Base-by-base conservation (phyloP, 2,113 vertebrate genomes). In the Hiodon alosoides region DNA sequence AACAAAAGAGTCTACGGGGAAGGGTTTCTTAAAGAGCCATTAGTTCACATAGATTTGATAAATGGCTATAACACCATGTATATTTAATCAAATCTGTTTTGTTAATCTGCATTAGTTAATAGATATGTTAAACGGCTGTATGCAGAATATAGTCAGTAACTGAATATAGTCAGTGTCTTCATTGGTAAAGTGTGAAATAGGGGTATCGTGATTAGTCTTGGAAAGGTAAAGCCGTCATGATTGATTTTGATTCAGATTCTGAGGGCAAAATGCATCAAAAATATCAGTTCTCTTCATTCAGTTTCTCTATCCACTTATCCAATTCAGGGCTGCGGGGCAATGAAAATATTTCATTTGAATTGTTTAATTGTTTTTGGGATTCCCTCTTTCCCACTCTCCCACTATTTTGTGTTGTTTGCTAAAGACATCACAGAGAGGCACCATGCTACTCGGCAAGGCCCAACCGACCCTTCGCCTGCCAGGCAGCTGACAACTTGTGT, bases 371-470 rank as follows among this genome's bases (percentile, higher is more conserved):
- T 71, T 48, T 51, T n/a, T 3, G 58, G 58, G 31, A 50, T 16
- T 67, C 10, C 13, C 16, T 71, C 58, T 17, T n/a, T 47, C 31
- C 52, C 52, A 53, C 58, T 59, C 58, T 17, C 14, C 53, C 11
- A 16, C 31, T 48, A 57, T 57, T 60, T 7, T 67, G 17, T 71
- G 70, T 48, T 4, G 65, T 16, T n/a, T 67, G 64, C 52, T 74
- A 59, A 74, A 67, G 53, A 53, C 73, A 59, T 46, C 64, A 47
- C 51, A 10, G 7, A n/a, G 31, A 74, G 72, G 72, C 31, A 7
- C n/a, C 14, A 6, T 10, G 31, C 72, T 7, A 31, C 11, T 48
- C 14, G 10, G 17, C 14, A 2, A 55, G 61, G 5, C 61, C 62
- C 61, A 31, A 53, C 64, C 54, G 4, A 58, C 52, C 52, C 17